phyloP scores from a whole-genome alignment of 2,888 invertebrate genomes.

The Sphaerophoria rueppellii region DNA sequence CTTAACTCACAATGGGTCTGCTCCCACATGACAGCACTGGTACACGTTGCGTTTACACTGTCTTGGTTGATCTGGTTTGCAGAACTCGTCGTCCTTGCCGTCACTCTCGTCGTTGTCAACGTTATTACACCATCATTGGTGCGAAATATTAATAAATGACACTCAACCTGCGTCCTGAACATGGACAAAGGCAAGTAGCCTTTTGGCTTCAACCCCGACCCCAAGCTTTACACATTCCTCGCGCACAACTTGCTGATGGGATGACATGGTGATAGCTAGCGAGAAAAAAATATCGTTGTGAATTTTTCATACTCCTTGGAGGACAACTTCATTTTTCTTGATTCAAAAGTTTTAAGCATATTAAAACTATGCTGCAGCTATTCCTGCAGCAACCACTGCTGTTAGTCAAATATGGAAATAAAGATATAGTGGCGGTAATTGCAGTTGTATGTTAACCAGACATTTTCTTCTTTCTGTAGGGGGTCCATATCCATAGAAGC shows the following conservation, averaged over 20 bases:
- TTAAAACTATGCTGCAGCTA: constrained; percentile 66
- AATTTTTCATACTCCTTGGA: constrained; percentile 70
- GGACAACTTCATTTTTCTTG: constrained; percentile 74
- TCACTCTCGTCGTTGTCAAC: background rate
- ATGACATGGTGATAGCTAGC: constrained; percentile 49
- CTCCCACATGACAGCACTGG: constrained; percentile 12
- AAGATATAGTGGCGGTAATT: constrained; percentile 33
- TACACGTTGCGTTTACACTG: background rate
- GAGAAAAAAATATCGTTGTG: constrained; percentile 60
- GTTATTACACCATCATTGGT: constrained; percentile 16
- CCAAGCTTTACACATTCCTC: constrained; percentile 12
- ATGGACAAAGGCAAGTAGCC: background rate
- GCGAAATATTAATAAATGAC: constrained; percentile 71
- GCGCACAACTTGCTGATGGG: background rate
- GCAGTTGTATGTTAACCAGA: constrained; percentile 52
- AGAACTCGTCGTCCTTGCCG: background rate
- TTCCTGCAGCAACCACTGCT: constrained; percentile 24
- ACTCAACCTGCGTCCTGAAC: constrained; percentile 17
- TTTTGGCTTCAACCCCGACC: too few species aligned
- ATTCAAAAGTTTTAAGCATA: constrained; percentile 73
- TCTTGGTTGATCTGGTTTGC: constrained; percentile 14
- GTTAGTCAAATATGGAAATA: constrained; percentile 17
- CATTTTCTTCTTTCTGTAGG: constrained; percentile 5
- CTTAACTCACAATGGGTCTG: too few species aligned
- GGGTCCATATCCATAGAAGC: constrained; percentile 12